Base-by-base conservation (phyloP, 2,113 vertebrate species). In the Nerophis lumbriciformis region DNA sequence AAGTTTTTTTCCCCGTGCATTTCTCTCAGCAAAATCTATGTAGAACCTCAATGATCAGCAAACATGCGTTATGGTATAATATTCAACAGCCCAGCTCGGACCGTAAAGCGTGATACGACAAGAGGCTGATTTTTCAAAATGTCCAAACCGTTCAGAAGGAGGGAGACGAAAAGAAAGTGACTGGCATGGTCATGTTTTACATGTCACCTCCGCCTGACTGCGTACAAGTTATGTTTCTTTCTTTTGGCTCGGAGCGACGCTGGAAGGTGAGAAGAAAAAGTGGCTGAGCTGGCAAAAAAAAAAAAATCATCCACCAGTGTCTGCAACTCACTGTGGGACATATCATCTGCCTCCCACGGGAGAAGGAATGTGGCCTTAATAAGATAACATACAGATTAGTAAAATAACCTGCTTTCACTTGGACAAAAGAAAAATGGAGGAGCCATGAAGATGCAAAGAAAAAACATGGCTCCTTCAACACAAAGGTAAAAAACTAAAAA, bases 291-390 rank as follows among this genome's bases (percentile, higher is more conserved):
- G 54, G 15, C 54, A 56, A 80, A 82, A 77, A 71, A 49, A 21
- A 56, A 53, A 56, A 59, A 60, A 28, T 28, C 28, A 28, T 28
- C 28, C 4, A 28, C 28, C 28, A 28, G 28, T 28, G 28, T 28
- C 4, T 28, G 2, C 28, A 28, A 28, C 28, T 28, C 28, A 28
- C 28, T 59, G 21, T 59, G 59, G 65, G 66, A 76, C 66, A 71
- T 77, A 83, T 78, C 63, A 60, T 61, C 48, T 61, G 68, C 63
- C 74, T 71, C 70, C 66, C 72, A 61, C 68, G 54, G 68, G 48
- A 71, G 53, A 37, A 77, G 65, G 71, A 80, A 76, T 82, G 72
- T 47, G 57, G 44, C 70, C 12, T 72, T 54, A 68, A 60, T 39
- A 55, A 69, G 68, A 16, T 38, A 9, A 50, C 53, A 76, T 76